Evolutionary conservation across 2,113 vertebrate species (phyloP).

Genomic region (Geococcyx californianus): DNA sequence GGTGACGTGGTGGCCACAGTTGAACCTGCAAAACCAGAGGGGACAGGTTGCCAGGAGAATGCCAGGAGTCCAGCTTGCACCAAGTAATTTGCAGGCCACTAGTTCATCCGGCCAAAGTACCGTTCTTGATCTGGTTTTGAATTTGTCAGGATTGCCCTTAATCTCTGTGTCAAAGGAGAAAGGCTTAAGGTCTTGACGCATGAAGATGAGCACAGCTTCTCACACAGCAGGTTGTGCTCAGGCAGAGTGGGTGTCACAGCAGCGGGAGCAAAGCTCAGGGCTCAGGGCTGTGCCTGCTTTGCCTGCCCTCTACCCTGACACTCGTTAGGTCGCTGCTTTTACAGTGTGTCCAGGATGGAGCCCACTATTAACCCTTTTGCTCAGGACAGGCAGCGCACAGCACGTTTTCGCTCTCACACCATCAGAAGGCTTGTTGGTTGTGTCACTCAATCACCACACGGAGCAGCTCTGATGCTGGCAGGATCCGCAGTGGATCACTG

Average conservation of each 20-base stretch:
- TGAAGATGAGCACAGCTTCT: neutral
- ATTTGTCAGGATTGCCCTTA: constrained; percentile 10
- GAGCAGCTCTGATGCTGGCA: too few relatives aligned
- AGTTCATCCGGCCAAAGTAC: neutral
- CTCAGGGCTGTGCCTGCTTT: neutral
- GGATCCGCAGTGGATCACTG: too few relatives aligned
- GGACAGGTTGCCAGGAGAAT: neutral
- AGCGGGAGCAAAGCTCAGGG: neutral
- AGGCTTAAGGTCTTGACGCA: neutral
- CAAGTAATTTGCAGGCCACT: neutral
- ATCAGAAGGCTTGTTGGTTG: neutral
- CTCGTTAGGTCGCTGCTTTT: fast-evolving
- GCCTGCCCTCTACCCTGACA: neutral
- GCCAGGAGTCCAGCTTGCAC: neutral
- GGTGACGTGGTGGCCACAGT: neutral
- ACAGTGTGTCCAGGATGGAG: fast-evolving
- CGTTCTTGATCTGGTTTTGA: neutral
- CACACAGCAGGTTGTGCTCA: neutral
- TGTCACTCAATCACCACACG: too few relatives aligned
- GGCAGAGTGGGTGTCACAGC: fast-evolving
- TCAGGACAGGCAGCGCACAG: neutral
- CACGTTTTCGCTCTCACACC: neutral
- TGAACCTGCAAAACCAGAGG: neutral
- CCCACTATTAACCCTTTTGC: neutral
- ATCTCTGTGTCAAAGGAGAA: neutral